Evolutionary conservation across 2,797 vertebrate species (phyloP), one percentile per base, ranked within the genome.

Genomic region (Peromyscus eremicus): DNA sequence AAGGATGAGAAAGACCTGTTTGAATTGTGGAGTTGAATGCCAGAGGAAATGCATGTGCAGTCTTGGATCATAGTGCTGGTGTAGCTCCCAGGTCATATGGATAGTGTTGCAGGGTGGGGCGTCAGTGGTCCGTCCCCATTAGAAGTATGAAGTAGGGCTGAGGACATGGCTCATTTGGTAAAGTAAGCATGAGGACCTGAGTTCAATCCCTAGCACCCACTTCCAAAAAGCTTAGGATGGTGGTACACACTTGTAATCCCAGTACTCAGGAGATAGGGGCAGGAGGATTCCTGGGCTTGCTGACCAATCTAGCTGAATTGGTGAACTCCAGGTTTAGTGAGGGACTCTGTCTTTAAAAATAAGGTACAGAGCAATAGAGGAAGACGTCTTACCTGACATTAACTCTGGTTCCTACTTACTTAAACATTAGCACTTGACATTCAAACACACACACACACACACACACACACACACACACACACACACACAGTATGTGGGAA

Each of bases 1-100:
- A 32, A 75, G 68, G 37, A 83, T 80, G 68, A 9, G 37, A 96
- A 94, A 94, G 57, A 89, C 34, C n/a, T 81, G 32, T 91, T 23
- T 92, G 43, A 85, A 25, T 88, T 73, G 37, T 87, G n/a, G 85
- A 34, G 29, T 86, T 23, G 32, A 0, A 3, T 21, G 55, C 25
- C 82, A 76, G 14, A 93, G 52, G 49, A 94, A 92, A 92, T 85
- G 4, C 40, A 85, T 70, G 60, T 52, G 49, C 7, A 75, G 34
- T 91, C n/a, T 89, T 79, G 55, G 23, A 11, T 57, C 79, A 16
- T 37, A 77, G 32, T 92, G 43, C 49, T 70, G 25, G 13, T 86
- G 14, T 4, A 73, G 80, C 34, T 34, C 62, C 21, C 27, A 37
- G 80, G 90, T 49, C 17, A 66, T 55, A 17, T 55, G 77, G 55